Evolutionary conservation across 1,140 invertebrate species (phyloP).

Genomic region (Neodiprion virginianus): DNA sequence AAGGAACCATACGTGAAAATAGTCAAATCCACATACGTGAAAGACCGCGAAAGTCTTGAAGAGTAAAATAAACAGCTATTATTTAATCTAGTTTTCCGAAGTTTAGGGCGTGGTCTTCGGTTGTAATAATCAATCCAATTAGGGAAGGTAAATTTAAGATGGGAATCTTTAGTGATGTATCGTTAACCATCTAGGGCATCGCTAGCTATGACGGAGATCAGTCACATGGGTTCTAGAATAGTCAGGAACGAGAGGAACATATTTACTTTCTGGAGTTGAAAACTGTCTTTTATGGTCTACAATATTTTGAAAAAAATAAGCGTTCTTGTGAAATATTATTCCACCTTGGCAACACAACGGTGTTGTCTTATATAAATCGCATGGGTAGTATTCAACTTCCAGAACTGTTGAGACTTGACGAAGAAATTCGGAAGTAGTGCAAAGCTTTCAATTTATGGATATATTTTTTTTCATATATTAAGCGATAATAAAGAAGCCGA

Average conservation of each 20-base stretch:
- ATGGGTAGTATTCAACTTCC: slow-evolving; percentile 33
- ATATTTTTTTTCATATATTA: slow-evolving; percentile 28
- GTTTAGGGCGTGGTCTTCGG: no score
- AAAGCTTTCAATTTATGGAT: slow-evolving; percentile 29
- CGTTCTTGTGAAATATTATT: slow-evolving; percentile 10
- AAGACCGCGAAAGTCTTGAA: no score
- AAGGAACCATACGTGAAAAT: no score
- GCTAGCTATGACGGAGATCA: slow-evolving; percentile 22
- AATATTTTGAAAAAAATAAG: slow-evolving; percentile 33
- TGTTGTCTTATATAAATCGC: slow-evolving; percentile 32
- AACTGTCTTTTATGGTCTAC: slow-evolving; percentile 35
- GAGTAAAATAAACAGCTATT: no score
- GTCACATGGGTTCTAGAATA: slow-evolving; percentile 33
- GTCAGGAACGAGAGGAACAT: slow-evolving; percentile 28
- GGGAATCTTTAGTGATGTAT: slow-evolving; percentile 38
- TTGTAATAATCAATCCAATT: slow-evolving; percentile 20
- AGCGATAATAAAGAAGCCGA: slow-evolving; percentile 31
- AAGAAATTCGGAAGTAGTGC: slow-evolving; percentile 34
- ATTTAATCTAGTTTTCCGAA: no score
- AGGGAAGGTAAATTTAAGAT: slow-evolving; percentile 18
- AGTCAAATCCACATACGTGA: no score
- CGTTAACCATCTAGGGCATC: slow-evolving; percentile 33
- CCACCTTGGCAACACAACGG: slow-evolving; percentile 27
- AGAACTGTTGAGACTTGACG: slow-evolving; percentile 25
- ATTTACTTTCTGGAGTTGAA: slow-evolving; percentile 40